Conservation (phyloP, 2,113 vertebrate genomes). For the Australoheros scitulus region DNA sequence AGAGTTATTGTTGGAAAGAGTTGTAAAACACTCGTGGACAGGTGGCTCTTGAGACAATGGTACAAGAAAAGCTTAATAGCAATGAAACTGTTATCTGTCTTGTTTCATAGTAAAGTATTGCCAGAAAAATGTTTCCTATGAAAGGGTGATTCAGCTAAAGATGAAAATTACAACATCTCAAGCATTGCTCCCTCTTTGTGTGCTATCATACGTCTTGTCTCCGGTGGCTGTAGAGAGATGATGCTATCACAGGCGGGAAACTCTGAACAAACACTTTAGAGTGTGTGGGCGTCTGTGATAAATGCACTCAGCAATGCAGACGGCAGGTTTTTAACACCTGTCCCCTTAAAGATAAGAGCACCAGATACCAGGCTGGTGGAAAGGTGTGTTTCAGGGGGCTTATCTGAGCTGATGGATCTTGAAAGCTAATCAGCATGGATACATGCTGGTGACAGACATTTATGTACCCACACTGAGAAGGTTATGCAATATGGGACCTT, state of each 20-base stretch:
- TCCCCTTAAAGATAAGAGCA: conserved; percentile 65
- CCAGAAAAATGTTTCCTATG: not conserved
- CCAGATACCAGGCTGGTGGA: conserved; percentile 23
- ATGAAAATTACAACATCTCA: not conserved
- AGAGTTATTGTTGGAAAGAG: not conserved
- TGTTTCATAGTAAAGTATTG: not conserved
- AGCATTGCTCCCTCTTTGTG: not conserved
- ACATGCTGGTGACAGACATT: conserved; percentile 9
- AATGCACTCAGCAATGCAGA: conserved; percentile 37
- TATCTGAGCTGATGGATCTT: conserved; percentile 40
- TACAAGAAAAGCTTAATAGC: not conserved
- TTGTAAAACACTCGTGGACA: conserved; percentile 19
- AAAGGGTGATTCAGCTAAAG: not conserved
- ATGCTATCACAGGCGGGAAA: conserved; percentile 56
- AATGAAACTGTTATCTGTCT: not conserved
- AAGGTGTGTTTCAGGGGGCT: conserved; percentile 43
- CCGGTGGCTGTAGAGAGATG: not conserved
- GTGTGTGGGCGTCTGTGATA: conserved; percentile 26
- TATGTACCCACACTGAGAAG: not conserved
- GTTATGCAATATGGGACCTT: not conserved
- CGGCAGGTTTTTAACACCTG: conserved; percentile 62
- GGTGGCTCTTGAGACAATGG: not conserved
- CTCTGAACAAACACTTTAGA: conserved; percentile 52
- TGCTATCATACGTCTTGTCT: not conserved
- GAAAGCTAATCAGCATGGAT: conserved; percentile 5